Evolutionary conservation across 2,888 invertebrate species (phyloP).

Genomic region (Resseliella maxima): DNA sequence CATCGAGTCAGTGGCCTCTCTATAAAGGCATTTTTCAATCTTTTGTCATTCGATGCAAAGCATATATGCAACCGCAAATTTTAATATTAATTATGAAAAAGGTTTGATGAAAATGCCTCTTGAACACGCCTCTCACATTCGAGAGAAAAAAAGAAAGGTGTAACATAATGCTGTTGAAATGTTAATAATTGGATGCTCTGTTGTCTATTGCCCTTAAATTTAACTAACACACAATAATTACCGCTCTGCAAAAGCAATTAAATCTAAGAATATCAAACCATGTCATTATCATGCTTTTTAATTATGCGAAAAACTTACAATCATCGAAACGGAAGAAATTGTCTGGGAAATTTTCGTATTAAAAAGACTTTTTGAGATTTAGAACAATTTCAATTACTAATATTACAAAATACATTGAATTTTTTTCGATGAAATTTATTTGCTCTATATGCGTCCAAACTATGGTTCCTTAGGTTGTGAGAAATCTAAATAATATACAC

Average conservation of each 20-base stretch:
- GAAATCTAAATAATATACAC: no score
- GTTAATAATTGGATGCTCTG: neutral
- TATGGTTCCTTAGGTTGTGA: no score
- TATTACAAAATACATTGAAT: no score
- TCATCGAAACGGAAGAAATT: no score
- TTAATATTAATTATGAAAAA: conserved; percentile 41
- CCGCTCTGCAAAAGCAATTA: neutral
- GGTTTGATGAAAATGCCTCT: conserved; percentile 5
- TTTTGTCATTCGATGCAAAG: conserved; percentile 30
- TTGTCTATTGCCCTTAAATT: neutral
- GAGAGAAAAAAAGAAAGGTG: no score
- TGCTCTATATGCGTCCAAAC: no score
- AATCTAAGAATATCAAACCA: neutral
- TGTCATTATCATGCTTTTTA: neutral
- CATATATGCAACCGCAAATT: conserved; percentile 35
- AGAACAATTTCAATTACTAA: no score
- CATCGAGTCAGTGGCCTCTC: neutral
- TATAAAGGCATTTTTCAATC: neutral
- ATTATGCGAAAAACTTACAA: neutral
- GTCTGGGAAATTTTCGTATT: no score
- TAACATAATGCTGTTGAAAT: neutral
- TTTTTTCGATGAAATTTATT: no score
- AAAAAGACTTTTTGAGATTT: no score
- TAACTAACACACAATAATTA: neutral
- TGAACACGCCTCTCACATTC: conserved; percentile 1